Percentiles rank a stretch among this genome's conserved stretches.
Conservation (phyloP, 2,797 vertebrate species). For the Tamandua tetradactyla region DNA sequence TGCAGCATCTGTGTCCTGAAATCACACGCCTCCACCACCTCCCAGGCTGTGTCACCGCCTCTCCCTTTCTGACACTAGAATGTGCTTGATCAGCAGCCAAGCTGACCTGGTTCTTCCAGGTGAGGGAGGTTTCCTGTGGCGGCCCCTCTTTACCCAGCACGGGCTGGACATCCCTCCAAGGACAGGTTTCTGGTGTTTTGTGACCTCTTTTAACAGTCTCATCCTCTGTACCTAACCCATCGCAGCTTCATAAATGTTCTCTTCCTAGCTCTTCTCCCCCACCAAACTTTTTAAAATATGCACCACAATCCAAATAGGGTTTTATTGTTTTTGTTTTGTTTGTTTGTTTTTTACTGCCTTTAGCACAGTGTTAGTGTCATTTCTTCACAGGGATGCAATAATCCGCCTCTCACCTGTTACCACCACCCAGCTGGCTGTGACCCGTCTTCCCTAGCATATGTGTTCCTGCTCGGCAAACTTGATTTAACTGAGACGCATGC, state of each 20-base stretch:
- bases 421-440: neutral
- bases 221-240: neutral
- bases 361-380: too few species aligned
- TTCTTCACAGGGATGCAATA: neutral
- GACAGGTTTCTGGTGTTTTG: neutral
- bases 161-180: neutral
- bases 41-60: neutral
- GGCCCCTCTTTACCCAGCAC: neutral
- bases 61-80: neutral
- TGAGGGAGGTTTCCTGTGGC: neutral
- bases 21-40: neutral
- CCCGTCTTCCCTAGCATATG: neutral
- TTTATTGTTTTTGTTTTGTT: neutral
- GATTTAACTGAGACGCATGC: neutral
- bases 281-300: neutral
- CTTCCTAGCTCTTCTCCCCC: neutral
- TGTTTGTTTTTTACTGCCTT: neutral
- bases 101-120: neutral
- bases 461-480: neutral
- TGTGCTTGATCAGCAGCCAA: neutral
- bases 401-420: neutral
- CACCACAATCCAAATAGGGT: neutral
- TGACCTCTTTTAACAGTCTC: neutral
- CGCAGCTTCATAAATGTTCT: neutral
- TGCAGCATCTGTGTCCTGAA: neutral